Base-by-base conservation (phyloP, 2,888 invertebrate species). In the Ommatoiulus sabulosus region DNA sequence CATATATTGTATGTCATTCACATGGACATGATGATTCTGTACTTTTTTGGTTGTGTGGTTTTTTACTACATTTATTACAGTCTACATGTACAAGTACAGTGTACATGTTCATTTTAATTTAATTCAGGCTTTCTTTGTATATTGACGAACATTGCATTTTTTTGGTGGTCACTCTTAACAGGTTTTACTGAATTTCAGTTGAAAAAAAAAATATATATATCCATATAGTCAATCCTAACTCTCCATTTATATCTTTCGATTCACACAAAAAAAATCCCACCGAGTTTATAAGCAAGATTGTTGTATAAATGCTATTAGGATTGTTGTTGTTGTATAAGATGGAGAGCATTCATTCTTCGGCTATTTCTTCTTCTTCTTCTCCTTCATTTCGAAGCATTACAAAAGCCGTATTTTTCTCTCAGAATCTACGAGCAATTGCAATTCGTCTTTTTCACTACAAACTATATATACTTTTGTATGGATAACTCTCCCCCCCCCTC, bases 291-390 rank as follows among this genome's bases (percentile, higher is more conserved):
- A 63, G 63, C 63, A n/a, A 63, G 63, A 63, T 63, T 63, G 63
- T 63, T 63, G 63, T 63, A 63, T 63, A 63, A 63, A 63, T 63
- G 63, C 63, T 63, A 63, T 63, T 63, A 63, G 63, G 63, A 63
- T 63, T 63, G 63, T 63, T 63, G n/a, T n/a, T n/a, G 63, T 63
- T 63, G 63, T 63, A 63, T n/a, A n/a, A 63, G 63, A n/a, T 15
- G 63, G n/a, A 63, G 63, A 63, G 63, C 63, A 17, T 63, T 63
- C 63, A 63, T 46, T 46, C 46, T 46, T 46, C 46, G 46, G 46
- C 46, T 46, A 46, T 46, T 46, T 46, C 46, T 63, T 63, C 63
- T 12, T 52, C 52, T 52, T 15, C 12, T 52, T 52, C 17, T 63
- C n/a, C 46, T 46, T 46, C 46, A 46, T 46, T 46, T 46, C 15